phyloP scores from a whole-genome alignment of 2,113 vertebrate species.

The Bothrops jararaca region DNA sequence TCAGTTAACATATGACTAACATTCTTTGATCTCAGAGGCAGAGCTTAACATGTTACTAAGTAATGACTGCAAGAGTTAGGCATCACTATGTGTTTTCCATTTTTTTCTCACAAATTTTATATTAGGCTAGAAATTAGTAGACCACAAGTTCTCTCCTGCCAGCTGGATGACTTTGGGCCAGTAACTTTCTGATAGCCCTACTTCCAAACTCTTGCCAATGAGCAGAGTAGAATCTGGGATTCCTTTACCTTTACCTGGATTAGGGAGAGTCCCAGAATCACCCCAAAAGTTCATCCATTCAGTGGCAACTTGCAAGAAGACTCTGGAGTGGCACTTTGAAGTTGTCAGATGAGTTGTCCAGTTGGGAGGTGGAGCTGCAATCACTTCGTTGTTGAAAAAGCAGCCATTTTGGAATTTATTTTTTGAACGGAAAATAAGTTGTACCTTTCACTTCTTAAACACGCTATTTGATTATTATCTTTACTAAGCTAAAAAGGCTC shows the following conservation, averaged over 20 bases:
- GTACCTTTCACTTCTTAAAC: no score
- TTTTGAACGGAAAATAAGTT: no score
- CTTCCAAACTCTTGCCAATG: neutral
- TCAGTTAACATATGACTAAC: conserved; percentile 27
- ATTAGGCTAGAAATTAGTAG: neutral
- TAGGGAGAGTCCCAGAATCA: neutral
- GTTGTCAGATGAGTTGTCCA: neutral
- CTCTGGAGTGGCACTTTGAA: neutral
- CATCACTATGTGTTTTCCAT: conserved; percentile 1
- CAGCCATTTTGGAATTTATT: neutral
- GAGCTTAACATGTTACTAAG: conserved; percentile 18
- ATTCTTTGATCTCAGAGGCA: conserved; percentile 5
- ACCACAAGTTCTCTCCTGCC: neutral
- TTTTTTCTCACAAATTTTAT: neutral
- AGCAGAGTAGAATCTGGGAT: no score
- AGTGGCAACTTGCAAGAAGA: neutral
- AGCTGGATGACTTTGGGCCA: neutral
- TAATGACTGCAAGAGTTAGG: conserved; percentile 24
- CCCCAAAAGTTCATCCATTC: neutral
- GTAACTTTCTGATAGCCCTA: neutral
- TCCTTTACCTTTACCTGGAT: neutral
- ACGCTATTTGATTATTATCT: no score
- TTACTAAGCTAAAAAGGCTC: no score
- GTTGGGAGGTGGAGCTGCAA: neutral
- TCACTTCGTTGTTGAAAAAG: no score